phyloP scores from a whole-genome alignment of 2,797 vertebrate genomes.

The Pterois miles region DNA sequence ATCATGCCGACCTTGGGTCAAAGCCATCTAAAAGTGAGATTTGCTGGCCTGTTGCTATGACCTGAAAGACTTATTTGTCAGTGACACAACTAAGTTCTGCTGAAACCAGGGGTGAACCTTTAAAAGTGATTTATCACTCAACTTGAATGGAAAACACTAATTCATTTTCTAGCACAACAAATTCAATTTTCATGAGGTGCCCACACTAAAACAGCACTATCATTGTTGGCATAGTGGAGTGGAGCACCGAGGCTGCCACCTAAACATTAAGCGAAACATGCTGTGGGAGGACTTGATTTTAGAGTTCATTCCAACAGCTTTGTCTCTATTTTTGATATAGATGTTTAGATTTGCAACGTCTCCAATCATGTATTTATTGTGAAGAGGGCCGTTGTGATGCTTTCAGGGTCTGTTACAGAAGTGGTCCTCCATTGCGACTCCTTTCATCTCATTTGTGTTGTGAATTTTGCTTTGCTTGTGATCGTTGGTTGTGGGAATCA shows the following conservation, averaged over 20 bases:
- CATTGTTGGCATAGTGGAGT: not conserved
- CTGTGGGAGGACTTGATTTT: conserved; percentile 29
- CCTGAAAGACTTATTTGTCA: not conserved
- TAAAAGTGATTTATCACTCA: not conserved
- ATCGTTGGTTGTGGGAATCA: conserved; percentile 29
- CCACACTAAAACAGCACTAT: conserved; percentile 7
- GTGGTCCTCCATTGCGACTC: conserved; percentile 5
- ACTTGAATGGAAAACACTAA: not conserved
- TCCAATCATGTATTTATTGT: conserved; percentile 25
- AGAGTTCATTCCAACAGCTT: conserved; percentile 40
- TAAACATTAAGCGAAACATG: conserved; percentile 13
- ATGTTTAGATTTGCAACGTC: conserved; percentile 61
- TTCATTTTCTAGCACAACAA: conserved; percentile 21
- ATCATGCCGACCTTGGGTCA: not conserved
- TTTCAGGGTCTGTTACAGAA: conserved; percentile 34
- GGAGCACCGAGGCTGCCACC: not conserved
- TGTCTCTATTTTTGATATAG: conserved; percentile 76
- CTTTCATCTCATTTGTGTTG: conserved; percentile 42
- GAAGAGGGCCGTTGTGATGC: conserved; percentile 27
- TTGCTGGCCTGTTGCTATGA: not conserved
- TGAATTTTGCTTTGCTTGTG: conserved; percentile 40
- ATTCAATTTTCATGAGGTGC: not conserved
- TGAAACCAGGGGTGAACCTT: not conserved
- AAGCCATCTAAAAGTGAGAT: too few species aligned
- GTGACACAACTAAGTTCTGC: not conserved